Base-by-base conservation (phyloP, 2,888 invertebrate genomes). In the Urechis unicinctus region DNA sequence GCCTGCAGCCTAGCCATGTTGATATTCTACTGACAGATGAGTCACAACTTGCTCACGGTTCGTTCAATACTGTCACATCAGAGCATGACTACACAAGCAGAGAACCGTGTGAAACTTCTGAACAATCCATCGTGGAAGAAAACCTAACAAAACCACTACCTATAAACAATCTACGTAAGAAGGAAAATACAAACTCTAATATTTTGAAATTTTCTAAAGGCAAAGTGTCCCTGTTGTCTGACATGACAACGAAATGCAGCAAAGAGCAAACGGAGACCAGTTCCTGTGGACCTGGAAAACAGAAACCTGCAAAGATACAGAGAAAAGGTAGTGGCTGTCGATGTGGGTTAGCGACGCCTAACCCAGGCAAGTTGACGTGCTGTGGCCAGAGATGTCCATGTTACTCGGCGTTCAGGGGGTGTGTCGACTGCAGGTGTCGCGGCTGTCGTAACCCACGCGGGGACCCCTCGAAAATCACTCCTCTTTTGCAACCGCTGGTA, bases 331-430 rank as follows among this genome's bases (percentile, higher is more conserved):
- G 31, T 21, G 89, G 90, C 17, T 94, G 93, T 74, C 83, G 92
- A 58, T 94, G 94, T 81, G 93, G 93, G 2, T 89, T 90, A 78
- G 89, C 91, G 0, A 90, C 92, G 0, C 85, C 89, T 1, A 87
- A 87, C 22, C 91, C 92, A 0, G 91, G 91, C 3, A 91, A 90
- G 75, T 79, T 92, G 45, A 93, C 93, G 0, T 95, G 94, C 73
- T 91, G 93, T 71, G 93, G 93, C 0, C 92, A 92, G 74, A 81
- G 94, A 60, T 95, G 94, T 80, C 91, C 92, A 0, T 95, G 94
- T 78, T 95, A 94, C 78, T 90, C 91, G 3, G 89, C 89, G 63
- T 88, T 89, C 64, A 89, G 89, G 75, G 88, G 90, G 0, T 95
- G 94, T 73, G 83, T 87, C 4, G 89, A 89, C 68, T 95, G 95